phyloP scores from a whole-genome alignment of 2,888 invertebrate species.

The Formica aserva region DNA sequence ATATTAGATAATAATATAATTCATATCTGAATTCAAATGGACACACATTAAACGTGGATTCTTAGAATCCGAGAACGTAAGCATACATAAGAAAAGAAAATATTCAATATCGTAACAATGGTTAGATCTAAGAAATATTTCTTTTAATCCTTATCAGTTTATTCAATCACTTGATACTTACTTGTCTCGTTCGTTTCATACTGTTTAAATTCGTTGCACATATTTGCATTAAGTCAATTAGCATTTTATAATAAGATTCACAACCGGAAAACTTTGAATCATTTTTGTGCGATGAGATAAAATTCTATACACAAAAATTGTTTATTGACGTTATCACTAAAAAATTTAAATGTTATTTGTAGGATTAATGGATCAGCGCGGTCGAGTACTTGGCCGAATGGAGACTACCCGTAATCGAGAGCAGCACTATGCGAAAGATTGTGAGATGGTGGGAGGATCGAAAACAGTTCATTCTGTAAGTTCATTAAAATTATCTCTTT shows the following conservation, averaged over 20 bases:
- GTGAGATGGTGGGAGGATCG: slow-evolving; percentile 72
- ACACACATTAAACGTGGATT: background rate
- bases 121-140: background rate
- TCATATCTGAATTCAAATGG: background rate
- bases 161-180: slow-evolving; percentile 30
- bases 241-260: slow-evolving; percentile 31
- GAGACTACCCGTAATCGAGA: slow-evolving; percentile 66
- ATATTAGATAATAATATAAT: background rate
- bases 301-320: background rate
- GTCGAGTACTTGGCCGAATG: slow-evolving; percentile 62
- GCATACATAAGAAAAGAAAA: background rate
- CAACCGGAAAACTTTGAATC: slow-evolving; percentile 13
- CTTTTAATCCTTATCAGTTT: slow-evolving; percentile 28
- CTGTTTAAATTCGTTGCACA: slow-evolving; percentile 2
- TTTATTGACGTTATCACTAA: background rate
- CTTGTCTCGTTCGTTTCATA: slow-evolving; percentile 28
- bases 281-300: background rate
- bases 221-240: slow-evolving; percentile 15
- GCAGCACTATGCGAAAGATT: slow-evolving; percentile 69
- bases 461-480: slow-evolving; percentile 67
- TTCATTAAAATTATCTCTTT: slow-evolving; percentile 38
- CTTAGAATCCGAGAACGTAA: background rate
- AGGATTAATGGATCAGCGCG: slow-evolving; percentile 47
- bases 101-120: background rate
- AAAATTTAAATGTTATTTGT: slow-evolving; percentile 18